These are phyloP conservation scores for Entomobrya multifasciata DNA, from an alignment of 2,888 invertebrate species.

Conservation along the genomic window DNA sequence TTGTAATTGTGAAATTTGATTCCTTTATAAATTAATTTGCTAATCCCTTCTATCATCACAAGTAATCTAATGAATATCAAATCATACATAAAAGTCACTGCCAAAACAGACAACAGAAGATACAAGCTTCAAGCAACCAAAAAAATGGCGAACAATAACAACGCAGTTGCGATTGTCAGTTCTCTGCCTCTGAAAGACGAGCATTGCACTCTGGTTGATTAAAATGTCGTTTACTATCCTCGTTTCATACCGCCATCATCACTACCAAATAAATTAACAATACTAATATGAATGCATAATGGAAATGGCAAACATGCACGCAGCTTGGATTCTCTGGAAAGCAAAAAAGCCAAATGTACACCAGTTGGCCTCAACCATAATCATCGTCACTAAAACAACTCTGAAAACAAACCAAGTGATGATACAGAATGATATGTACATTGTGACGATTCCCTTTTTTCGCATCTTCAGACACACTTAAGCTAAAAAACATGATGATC, in stretches of 20 bases:
- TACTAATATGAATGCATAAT: no score
- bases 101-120: neutral
- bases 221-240: constrained; percentile 26
- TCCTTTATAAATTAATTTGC: constrained; percentile 23
- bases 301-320: no score
- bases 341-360: constrained; percentile 48
- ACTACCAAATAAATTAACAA: neutral
- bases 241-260: neutral
- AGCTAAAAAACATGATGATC: neutral
- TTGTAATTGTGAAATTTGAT: neutral
- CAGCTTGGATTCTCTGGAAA: neutral
- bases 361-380: constrained; percentile 49
- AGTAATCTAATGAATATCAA: constrained; percentile 2
- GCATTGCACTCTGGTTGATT: neutral
- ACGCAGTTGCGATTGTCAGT: neutral
- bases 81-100: neutral
- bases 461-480: constrained; percentile 39
- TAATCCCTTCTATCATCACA: neutral
- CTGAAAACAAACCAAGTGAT: neutral
- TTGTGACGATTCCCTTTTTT: constrained; percentile 21
- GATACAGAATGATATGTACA: neutral
- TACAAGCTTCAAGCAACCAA: neutral
- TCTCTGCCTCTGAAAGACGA: neutral
- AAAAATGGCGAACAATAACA: neutral
- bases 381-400: neutral